Evolutionary conservation across 2,797 vertebrate species (phyloP), one percentile per base, ranked within the genome.

Genomic region (Darevskia mixta): DNA sequence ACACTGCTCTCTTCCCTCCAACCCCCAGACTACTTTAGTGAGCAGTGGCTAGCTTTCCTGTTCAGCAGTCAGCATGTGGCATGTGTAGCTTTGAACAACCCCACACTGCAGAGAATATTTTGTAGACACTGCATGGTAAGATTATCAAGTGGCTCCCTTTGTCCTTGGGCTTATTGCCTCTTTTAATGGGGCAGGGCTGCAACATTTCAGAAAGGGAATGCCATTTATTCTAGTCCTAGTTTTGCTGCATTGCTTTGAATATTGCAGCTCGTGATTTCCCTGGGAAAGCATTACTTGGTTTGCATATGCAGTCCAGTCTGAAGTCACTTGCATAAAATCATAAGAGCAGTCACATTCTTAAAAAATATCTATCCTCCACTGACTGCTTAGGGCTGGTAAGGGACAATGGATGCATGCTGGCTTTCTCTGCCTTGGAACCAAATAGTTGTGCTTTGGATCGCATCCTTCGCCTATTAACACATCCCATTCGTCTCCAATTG

Each of bases 71-170:
- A 92, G 78, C 91, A 92, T 95, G 86, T 95, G 94, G 95, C 95
- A 91, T 95, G 95, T 82, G 87, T 89, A 91, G 80, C 93, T 96
- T 93, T 83, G 93, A 96, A 96, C 94, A 97, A 94, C 95, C 91
- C 92, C 89, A 58, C 96, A 90, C 96, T 82, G 92, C 93, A 49
- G 96, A 95, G 91, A 95, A 96, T 96, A 93, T 95, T 96, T 96
- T 96, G 93, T 94, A 96, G 95, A 93, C 94, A 88, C 94, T 92
- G 92, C 96, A 96, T 93, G 95, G 94, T 94, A 94, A 95, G 95
- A 94, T 95, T 97, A 94, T 90, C 93, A 93, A 95, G 93, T 92
- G 91, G 86, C 92, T 95, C 92, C 91, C 85, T 96, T 96, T 96
- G 95, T 96, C 96, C 96, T 96, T 96, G 94, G 88, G 87, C 95